These are phyloP conservation scores for Zoanthus sansibaricus DNA, from an alignment of 92 coral and sea anemone species.

Conservation along the genomic window DNA sequence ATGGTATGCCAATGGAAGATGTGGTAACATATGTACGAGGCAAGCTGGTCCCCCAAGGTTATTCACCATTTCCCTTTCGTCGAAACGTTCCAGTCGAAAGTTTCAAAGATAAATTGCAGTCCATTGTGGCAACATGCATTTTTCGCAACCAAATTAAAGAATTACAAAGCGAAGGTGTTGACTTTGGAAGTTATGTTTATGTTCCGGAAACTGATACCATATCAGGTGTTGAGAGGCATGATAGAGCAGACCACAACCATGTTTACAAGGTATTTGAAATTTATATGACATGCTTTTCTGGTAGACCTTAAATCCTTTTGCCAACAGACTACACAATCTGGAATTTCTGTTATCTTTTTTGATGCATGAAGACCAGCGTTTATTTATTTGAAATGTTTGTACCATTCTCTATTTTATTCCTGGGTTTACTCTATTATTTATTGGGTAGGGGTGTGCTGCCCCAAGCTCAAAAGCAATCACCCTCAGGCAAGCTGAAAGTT, in stretches of 20 bases:
- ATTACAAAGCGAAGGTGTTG: slow-evolving; percentile 45
- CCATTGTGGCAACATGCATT: slow-evolving; percentile 64
- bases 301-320: neutral
- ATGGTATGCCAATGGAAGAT: slow-evolving; percentile 59
- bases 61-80: slow-evolving; percentile 63
- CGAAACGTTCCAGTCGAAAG: slow-evolving; percentile 48
- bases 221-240: slow-evolving; percentile 62
- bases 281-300: slow-evolving; percentile 4
- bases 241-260: slow-evolving; percentile 46
- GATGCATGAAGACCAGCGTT: neutral
- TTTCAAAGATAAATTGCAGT: slow-evolving; percentile 56
- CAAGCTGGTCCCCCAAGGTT: slow-evolving; percentile 66
- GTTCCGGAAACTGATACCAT: slow-evolving; percentile 64
- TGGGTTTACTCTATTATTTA: too few relatives aligned
- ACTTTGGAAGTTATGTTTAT: slow-evolving; percentile 54
- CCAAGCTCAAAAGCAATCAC: too few relatives aligned
- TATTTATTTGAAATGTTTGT: neutral
- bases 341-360: neutral
- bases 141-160: slow-evolving; percentile 38
- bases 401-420: neutral
- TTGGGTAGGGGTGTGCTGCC: too few relatives aligned
- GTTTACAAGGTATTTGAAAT: slow-evolving; percentile 16
- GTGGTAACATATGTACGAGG: slow-evolving; percentile 61
- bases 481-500: too few relatives aligned
- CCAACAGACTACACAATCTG: neutral